phyloP scores from a whole-genome alignment of 2,888 invertebrate species.

The Tubulanus polymorphus region DNA sequence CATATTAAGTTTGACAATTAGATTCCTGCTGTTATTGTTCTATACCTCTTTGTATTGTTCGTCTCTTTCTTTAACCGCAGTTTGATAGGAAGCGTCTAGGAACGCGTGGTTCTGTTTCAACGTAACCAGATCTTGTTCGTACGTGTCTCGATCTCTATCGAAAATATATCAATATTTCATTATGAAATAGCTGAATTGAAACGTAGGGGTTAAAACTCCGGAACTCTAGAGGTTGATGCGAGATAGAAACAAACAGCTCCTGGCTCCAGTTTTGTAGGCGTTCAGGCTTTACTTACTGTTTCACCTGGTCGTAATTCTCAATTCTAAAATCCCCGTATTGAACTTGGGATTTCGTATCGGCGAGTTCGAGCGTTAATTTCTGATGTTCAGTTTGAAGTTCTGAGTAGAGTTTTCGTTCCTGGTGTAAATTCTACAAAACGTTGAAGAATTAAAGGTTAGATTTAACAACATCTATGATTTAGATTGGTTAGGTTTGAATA shows the following conservation, averaged over 20 bases:
- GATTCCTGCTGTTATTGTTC: neutral
- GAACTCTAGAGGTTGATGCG: neutral
- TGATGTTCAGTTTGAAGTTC: conserved; percentile 41
- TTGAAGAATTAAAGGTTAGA: no score
- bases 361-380: conserved; percentile 33
- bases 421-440: no score
- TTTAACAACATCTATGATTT: no score
- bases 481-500: no score
- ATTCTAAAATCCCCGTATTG: conserved; percentile 47
- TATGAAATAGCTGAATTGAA: no score
- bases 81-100: conserved; percentile 36
- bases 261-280: no score
- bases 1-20: no score
- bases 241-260: no score
- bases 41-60: conserved; percentile 42
- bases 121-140: conserved; percentile 40
- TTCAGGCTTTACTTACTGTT: conserved; percentile 29
- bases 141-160: conserved; percentile 45
- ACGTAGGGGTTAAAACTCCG: neutral
- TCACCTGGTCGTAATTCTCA: conserved; percentile 48
- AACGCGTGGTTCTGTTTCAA: conserved; percentile 36
- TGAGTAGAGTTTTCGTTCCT: conserved; percentile 34
- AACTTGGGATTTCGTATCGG: conserved; percentile 38
- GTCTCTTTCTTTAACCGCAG: conserved; percentile 42
- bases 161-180: no score